Percentiles rank a stretch among this genome's conserved stretches.
Conservation (phyloP, 2,888 invertebrate genomes). For the Phyto melanocephala region DNA sequence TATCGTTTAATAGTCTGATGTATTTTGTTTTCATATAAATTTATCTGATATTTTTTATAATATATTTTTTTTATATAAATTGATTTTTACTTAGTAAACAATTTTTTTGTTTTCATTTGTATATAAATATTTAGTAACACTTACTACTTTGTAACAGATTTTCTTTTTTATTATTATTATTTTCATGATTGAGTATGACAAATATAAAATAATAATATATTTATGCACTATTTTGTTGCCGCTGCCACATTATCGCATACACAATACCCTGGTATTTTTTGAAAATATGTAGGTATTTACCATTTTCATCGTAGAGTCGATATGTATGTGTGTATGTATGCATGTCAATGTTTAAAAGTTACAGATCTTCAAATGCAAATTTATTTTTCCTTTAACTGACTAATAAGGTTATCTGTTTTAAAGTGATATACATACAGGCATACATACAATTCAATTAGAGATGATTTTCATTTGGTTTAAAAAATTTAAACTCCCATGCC, state of each 20-base stretch:
- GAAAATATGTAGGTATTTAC: too few species aligned
- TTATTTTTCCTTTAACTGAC: too few species aligned
- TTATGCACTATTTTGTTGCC: not conserved
- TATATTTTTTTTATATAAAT: constrained; percentile 19
- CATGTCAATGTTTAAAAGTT: too few species aligned
- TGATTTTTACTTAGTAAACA: constrained; percentile 50
- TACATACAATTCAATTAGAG: too few species aligned
- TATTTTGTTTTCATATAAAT: not conserved
- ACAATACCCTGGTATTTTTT: too few species aligned
- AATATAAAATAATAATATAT: not conserved
- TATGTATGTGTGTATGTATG: too few species aligned
- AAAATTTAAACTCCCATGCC: too few species aligned
- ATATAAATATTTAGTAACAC: constrained; percentile 58
- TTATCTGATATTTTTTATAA: not conserved
- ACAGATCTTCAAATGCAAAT: too few species aligned
- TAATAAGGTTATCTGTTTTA: too few species aligned
- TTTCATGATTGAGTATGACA: not conserved
- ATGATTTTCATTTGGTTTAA: too few species aligned
- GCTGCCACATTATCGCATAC: not conserved
- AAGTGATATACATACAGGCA: too few species aligned
- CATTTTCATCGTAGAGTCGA: too few species aligned
- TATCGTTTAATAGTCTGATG: constrained; percentile 6
- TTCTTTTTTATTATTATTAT: not conserved
- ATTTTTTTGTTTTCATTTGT: constrained; percentile 27
- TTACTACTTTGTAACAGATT: constrained; percentile 61